A percentile compares a stretch with the other conserved stretches of the same genome.
Conservation (phyloP, 2,888 invertebrate species). For the Drosophila algonquin region DNA sequence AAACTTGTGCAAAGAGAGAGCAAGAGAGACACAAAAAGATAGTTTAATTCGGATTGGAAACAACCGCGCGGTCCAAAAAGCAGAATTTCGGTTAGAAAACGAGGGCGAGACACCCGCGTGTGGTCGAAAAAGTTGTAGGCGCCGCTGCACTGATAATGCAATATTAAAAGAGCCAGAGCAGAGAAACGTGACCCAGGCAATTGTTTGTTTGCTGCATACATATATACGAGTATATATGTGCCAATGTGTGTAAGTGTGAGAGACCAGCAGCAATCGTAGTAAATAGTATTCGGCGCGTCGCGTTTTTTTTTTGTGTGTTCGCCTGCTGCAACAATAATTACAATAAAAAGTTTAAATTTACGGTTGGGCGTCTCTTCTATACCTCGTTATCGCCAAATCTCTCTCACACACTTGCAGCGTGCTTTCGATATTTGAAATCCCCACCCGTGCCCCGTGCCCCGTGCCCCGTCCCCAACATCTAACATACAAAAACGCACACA, state of each 20-base stretch:
- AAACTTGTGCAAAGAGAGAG: no score
- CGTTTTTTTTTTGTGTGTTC: conserved; percentile 35
- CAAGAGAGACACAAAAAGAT: no score
- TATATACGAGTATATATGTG: conserved; percentile 18
- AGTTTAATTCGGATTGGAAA: no score
- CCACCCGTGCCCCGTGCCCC: conserved; percentile 8
- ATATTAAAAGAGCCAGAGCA: conserved; percentile 22
- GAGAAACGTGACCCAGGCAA: conserved; percentile 54
- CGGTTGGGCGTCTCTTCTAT: conserved; percentile 32
- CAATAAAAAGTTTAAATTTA: conserved; percentile 19
- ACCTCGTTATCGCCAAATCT: conserved; percentile 43
- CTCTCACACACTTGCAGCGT: conserved; percentile 38
- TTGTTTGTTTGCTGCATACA: conserved; percentile 45
- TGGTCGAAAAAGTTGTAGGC: no score
- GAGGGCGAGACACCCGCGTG: no score
- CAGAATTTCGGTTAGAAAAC: no score
- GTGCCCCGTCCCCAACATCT: conserved; percentile 6
- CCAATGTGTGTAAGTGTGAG: conserved; percentile 37
- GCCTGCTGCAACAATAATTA: conserved; percentile 54
- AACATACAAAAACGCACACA: conserved; percentile 35
- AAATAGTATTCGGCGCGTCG: conserved; percentile 13
- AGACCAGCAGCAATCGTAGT: conserved; percentile 17
- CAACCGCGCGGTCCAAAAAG: no score
- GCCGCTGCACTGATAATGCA: conserved; percentile 43
- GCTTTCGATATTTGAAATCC: conserved; percentile 10